These are phyloP conservation scores for Epinephelus moara DNA, from an alignment of 2,113 vertebrate genomes.

Conservation along the genomic window DNA sequence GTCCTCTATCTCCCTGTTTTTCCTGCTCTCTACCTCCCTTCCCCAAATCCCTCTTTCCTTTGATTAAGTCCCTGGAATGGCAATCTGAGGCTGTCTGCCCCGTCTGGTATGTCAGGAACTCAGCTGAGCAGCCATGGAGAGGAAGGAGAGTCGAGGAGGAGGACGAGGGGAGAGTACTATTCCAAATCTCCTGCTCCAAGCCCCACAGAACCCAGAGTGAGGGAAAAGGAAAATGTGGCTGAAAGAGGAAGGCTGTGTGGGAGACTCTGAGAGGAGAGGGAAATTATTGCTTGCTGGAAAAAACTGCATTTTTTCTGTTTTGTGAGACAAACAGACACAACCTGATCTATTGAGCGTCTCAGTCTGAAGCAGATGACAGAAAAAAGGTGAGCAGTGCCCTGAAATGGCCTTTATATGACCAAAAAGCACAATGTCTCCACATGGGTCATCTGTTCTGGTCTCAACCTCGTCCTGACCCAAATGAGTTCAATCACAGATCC, in stretches of 20 bases:
- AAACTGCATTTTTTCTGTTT: not conserved
- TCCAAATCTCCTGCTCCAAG: constrained; percentile 42
- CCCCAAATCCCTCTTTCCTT: constrained; percentile 30
- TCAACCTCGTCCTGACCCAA: constrained; percentile 24
- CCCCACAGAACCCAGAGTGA: constrained; percentile 29
- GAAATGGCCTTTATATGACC: not conserved
- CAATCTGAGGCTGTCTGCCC: constrained; percentile 80
- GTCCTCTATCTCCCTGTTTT: constrained; percentile 20
- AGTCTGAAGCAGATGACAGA: not conserved
- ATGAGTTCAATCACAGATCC: constrained; percentile 53
- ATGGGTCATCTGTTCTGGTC: not conserved
- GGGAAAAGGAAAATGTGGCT: constrained; percentile 26
- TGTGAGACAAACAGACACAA: constrained; percentile 13
- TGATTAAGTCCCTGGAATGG: constrained; percentile 74
- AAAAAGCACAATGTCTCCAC: not conserved
- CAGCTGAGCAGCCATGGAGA: constrained; percentile 47
- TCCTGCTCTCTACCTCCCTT: constrained; percentile 18
- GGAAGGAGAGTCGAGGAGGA: constrained; percentile 46
- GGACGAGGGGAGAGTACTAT: constrained; percentile 58
- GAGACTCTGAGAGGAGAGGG: constrained; percentile 6
- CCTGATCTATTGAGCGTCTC: constrained; percentile 1
- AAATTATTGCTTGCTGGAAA: constrained; percentile 18
- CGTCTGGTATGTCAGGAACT: constrained; percentile 86
- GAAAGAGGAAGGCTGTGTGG: constrained; percentile 19
- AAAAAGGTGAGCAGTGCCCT: not conserved